Evolutionary conservation across 2,888 invertebrate genomes (phyloP).

Genomic region (Hypercompe scribonia): DNA sequence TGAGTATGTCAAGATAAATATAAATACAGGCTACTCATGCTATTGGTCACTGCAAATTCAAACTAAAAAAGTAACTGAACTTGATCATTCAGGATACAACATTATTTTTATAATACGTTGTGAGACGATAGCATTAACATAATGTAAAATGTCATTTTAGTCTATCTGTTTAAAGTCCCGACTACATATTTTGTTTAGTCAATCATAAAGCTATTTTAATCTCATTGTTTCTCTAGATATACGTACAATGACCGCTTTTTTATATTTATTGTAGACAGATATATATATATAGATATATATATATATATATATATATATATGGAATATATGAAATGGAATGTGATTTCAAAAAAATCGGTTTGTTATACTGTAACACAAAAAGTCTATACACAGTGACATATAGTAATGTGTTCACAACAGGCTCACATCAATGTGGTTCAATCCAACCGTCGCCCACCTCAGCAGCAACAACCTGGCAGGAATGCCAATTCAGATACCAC

Average conservation of each 20-base stretch:
- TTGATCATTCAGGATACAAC: no score
- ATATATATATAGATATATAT: no score
- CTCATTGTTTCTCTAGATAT: neutral
- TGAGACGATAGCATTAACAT: no score
- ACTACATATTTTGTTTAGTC: neutral
- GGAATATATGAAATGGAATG: no score
- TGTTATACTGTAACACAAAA: neutral
- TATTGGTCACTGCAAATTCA: no score
- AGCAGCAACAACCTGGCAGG: constrained; percentile 25
- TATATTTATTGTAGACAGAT: neutral
- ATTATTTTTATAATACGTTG: no score
- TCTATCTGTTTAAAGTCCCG: no score
- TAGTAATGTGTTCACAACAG: constrained; percentile 43
- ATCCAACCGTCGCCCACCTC: constrained; percentile 52
- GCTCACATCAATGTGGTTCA: constrained; percentile 73
- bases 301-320: no score
- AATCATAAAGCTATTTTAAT: neutral
- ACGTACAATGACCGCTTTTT: neutral
- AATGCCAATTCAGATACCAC: constrained; percentile 20
- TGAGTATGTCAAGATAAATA: no score
- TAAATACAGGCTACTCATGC: no score
- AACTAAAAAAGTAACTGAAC: no score
- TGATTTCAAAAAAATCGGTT: neutral
- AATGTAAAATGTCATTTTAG: no score
- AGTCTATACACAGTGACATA: neutral